Percentiles rank a stretch among this genome's conserved stretches.
Conservation (phyloP, 2,113 vertebrate genomes). For the Sciurus niger region DNA sequence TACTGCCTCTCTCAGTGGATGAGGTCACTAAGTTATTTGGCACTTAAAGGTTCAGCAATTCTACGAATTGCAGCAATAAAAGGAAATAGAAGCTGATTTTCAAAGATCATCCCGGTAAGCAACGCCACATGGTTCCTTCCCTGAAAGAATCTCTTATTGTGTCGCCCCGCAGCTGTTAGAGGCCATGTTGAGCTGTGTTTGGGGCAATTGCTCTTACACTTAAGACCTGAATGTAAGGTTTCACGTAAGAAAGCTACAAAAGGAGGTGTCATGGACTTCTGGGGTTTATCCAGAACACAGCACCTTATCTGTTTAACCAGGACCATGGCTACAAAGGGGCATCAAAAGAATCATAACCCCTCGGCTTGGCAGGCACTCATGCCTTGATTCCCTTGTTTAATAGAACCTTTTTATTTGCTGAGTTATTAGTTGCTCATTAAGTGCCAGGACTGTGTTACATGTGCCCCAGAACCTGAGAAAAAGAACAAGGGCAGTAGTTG, state of each 20-base stretch:
- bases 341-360: neutral
- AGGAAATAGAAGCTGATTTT: constrained; percentile 66
- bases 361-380: neutral
- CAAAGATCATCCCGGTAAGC: neutral
- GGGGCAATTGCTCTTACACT: constrained; percentile 6
- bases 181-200: constrained; percentile 57
- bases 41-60: constrained; percentile 10
- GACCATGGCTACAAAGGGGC: neutral
- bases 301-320: constrained; percentile 50
- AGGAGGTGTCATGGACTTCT: constrained; percentile 50
- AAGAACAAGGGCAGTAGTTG: neutral
- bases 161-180: neutral
- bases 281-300: constrained; percentile 55
- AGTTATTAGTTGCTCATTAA: neutral
- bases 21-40: constrained; percentile 52
- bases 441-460: neutral
- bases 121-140: neutral
- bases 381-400: neutral
- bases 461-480: neutral
- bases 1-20: neutral
- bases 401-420: neutral
- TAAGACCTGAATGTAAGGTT: constrained; percentile 63
- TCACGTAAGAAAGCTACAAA: constrained; percentile 45
- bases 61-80: constrained; percentile 46
- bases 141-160: neutral